Evolutionary conservation across 2,113 vertebrate genomes (phyloP).

Genomic region (Tachysurus vachellii): DNA sequence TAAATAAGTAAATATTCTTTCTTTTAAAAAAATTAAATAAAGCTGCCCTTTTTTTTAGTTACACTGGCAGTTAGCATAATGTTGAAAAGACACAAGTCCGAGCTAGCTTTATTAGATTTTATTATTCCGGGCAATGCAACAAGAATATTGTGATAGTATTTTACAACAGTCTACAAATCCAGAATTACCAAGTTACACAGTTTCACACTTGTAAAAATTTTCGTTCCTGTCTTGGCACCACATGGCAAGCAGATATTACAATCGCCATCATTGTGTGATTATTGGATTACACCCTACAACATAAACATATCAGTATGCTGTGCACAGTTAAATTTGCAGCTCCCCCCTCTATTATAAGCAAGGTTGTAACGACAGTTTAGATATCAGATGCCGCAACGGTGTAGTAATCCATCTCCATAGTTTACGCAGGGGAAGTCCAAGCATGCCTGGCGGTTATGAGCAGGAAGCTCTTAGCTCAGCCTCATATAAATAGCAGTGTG

Average conservation of each 20-base stretch:
- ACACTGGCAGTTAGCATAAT: not conserved
- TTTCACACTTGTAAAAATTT: conserved; percentile 10
- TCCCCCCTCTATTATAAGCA: conserved; percentile 23
- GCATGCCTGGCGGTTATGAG: conserved; percentile 6
- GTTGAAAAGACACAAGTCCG: not conserved
- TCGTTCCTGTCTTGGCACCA: conserved; percentile 10
- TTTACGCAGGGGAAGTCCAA: conserved; percentile 27
- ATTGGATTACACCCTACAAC: conserved; percentile 19
- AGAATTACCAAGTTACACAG: not conserved
- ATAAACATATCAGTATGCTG: conserved; percentile 32
- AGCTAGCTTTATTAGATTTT: not conserved
- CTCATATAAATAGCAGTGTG: conserved; percentile 30
- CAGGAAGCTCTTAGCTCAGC: conserved; percentile 36
- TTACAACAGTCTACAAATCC: conserved; percentile 10
- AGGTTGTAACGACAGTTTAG: conserved; percentile 34
- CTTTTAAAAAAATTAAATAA: not conserved
- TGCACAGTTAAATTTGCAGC: conserved; percentile 18
- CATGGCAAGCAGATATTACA: conserved; percentile 16
- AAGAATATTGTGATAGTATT: not conserved
- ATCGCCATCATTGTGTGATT: conserved; percentile 1
- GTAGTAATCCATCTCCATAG: conserved; percentile 38
- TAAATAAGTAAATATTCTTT: too few species aligned
- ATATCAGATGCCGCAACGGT: conserved; percentile 36
- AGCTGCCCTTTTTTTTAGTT: too few species aligned
- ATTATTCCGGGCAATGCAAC: conserved; percentile 10